Percentiles rank a stretch among this genome's conserved stretches.
phyloP scores from a whole-genome alignment of 2,797 vertebrate genomes.

The Acanthis flammea region DNA sequence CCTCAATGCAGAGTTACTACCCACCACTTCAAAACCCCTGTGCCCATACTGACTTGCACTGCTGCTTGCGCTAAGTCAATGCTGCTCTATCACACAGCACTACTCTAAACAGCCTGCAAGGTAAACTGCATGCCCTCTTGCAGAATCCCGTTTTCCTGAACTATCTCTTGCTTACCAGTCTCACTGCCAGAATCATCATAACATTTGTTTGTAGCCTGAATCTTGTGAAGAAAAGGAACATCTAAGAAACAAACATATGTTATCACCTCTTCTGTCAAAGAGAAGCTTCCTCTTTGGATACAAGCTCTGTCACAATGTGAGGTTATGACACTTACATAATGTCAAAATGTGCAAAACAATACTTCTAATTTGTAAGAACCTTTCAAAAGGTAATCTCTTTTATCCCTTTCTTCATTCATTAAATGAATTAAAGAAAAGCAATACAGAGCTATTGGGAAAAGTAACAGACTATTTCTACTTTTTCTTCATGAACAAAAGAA shows the following conservation, averaged over 20 bases:
- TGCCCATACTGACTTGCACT: background rate
- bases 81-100: background rate
- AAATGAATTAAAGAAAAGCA: background rate
- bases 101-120: background rate
- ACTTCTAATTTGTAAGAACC: background rate
- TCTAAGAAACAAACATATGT: background rate
- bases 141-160: background rate
- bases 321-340: background rate
- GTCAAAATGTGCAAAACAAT: background rate
- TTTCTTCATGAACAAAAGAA: background rate
- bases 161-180: background rate
- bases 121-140: background rate
- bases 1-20: fast-evolving
- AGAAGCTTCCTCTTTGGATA: background rate
- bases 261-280: background rate
- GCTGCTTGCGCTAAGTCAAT: fast-evolving
- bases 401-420: background rate
- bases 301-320: background rate
- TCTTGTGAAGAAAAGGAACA: background rate
- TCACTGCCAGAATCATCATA: background rate
- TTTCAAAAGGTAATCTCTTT: background rate
- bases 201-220: background rate
- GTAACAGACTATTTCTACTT: background rate
- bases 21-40: background rate
- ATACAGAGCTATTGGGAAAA: background rate